phyloP scores from a whole-genome alignment of 2,113 vertebrate genomes.

The Synchiropus splendidus region DNA sequence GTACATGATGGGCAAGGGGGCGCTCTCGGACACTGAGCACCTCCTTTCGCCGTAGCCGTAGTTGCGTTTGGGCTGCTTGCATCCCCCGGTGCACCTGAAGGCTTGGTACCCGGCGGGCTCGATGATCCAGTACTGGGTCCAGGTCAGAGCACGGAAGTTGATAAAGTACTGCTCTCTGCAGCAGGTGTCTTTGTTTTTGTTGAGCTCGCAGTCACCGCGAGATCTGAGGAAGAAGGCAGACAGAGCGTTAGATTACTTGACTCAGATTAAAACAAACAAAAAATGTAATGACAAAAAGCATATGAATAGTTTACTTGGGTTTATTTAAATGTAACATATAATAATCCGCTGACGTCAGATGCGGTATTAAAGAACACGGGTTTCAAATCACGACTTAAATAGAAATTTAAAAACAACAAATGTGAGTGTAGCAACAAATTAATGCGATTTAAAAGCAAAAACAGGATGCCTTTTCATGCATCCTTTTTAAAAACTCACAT shows the following conservation, averaged over 20 bases:
- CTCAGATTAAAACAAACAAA: too few relatives aligned
- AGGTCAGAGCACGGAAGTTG: conserved; percentile 74
- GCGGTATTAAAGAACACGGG: too few relatives aligned
- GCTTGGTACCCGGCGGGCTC: conserved; percentile 76
- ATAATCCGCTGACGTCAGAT: too few relatives aligned
- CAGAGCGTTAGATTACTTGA: conserved; percentile 3
- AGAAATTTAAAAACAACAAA: too few relatives aligned
- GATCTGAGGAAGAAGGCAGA: conserved; percentile 50
- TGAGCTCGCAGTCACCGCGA: conserved; percentile 70
- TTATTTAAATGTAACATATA: too few relatives aligned
- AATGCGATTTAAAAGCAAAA: too few relatives aligned
- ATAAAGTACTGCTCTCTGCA: conserved; percentile 76
- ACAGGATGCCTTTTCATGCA: too few relatives aligned
- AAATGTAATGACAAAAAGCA: too few relatives aligned
- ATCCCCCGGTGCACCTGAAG: conserved; percentile 68
- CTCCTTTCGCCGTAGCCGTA: conserved; percentile 64
- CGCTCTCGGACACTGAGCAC: conserved; percentile 68
- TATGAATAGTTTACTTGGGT: too few relatives aligned
- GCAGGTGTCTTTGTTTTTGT: conserved; percentile 54
- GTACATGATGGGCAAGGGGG: conserved; percentile 82
- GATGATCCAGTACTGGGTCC: conserved; percentile 81
- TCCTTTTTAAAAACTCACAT: too few relatives aligned
- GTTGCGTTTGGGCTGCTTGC: conserved; percentile 65
- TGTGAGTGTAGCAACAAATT: too few relatives aligned
- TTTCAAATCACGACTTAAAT: too few relatives aligned